Evolutionary conservation across 2,888 invertebrate species (phyloP).

Genomic region (Nomada fucata): DNA sequence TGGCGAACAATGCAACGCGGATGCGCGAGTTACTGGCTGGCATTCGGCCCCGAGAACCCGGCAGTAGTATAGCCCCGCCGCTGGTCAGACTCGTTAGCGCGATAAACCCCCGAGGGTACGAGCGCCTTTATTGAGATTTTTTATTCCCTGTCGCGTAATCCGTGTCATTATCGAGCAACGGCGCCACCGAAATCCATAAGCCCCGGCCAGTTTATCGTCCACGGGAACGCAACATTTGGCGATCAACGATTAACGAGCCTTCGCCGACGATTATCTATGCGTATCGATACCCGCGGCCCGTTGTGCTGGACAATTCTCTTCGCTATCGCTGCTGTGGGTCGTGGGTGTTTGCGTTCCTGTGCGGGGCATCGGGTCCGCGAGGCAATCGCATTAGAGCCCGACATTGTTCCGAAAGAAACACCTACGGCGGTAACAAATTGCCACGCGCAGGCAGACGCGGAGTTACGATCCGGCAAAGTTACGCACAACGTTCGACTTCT

Average conservation of each 20-base stretch:
- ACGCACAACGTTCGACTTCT: neutral
- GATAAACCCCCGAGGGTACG: slow-evolving; percentile 32
- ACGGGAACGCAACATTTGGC: slow-evolving; percentile 26
- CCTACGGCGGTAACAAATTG: slow-evolving; percentile 15
- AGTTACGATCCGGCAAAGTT: neutral
- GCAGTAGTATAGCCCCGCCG: slow-evolving; percentile 15
- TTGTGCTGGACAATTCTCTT: neutral
- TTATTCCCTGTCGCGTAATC: slow-evolving; percentile 41
- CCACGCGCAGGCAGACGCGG: neutral
- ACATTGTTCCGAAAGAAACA: slow-evolving; percentile 40
- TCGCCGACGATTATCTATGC: slow-evolving; percentile 26
- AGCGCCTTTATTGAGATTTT: slow-evolving; percentile 56
- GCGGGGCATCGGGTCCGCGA: slow-evolving; percentile 28
- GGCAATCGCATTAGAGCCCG: slow-evolving; percentile 52
- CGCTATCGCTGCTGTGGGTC: slow-evolving; percentile 2
- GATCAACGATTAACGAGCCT: slow-evolving; percentile 61
- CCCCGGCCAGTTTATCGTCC: slow-evolving; percentile 48
- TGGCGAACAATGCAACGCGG: slow-evolving; percentile 39
- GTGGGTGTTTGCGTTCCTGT: neutral
- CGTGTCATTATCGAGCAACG: slow-evolving; percentile 50
- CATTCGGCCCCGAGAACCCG: slow-evolving; percentile 20
- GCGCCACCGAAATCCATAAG: slow-evolving; percentile 54
- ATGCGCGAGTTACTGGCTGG: slow-evolving; percentile 48
- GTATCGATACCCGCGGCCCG: slow-evolving; percentile 20
- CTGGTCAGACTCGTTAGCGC: slow-evolving; percentile 41